Evolutionary conservation across 2,888 invertebrate genomes (phyloP), one percentile per base, ranked within the genome.

Genomic region (Monopis laevigella): DNA sequence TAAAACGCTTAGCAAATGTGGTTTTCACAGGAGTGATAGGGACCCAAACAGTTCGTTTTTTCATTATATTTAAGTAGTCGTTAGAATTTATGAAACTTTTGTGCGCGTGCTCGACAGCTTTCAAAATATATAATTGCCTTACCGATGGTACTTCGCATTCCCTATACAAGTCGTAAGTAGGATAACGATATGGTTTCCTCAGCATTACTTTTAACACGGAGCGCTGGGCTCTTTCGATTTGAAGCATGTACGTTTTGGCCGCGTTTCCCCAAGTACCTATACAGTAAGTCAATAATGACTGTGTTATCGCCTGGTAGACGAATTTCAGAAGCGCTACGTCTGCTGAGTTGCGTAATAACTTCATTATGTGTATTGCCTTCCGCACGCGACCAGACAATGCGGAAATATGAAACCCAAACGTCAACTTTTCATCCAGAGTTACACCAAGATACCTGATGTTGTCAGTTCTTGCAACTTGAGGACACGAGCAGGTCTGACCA

Each of bases 241-340:
- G 3, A 2, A 42, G 8, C 2, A 47, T 3, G 11, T 14, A 1
- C n/a, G 24, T 38, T 39, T 46, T 46, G n/a, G 43, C 39, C 8
- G 45, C 16, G 1, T 45, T 46, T 12, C 48, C 48, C 50, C 48
- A 50, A 2, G 40, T 30, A 2, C 43, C 32, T 6, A 49, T 44
- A 12, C 51, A 49, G 28, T 51, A 49, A 2, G 38, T 41, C 6
- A 51, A 19, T 14, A 48, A 18, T 3, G 50, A 48, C 21, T 48
- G 46, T 21, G 46, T 43, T 7, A 50, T 16, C 1, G 48, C 46
- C 13, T 39, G 40, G 18, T 50, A 50, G 2, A 45, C 43, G 17
- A 34, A 35, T 45, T 46, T 47, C 32, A 47, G 21, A 2, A 45
- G 34, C 13, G 29, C 13, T 8, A 21, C 17, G 21, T 47, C 35